A percentile compares a stretch with the other conserved stretches of the same genome.
Conservation (phyloP, 2,797 vertebrate genomes). For the Pangasius mekongensis region DNA sequence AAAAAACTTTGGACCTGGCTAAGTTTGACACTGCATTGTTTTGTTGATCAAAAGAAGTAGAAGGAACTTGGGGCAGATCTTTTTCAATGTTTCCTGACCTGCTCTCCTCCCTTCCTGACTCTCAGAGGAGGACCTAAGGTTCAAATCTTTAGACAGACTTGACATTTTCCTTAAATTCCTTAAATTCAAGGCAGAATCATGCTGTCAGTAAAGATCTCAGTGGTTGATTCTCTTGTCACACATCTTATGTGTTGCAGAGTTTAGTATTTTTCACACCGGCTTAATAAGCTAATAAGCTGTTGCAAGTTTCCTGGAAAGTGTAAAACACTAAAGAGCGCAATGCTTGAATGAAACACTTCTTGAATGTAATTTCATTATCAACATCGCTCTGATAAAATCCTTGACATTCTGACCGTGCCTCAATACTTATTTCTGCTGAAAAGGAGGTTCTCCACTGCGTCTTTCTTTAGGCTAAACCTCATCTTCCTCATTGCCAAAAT, state of each 20-base stretch:
- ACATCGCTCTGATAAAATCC: background rate
- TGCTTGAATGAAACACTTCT: background rate
- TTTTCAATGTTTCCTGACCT: background rate
- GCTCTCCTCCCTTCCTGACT: background rate
- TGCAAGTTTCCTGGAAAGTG: background rate
- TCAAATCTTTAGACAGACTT: background rate
- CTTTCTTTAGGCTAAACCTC: background rate
- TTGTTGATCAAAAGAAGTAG: background rate
- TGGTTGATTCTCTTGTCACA: too few species aligned
- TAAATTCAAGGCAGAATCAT: background rate
- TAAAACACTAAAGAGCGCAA: background rate
- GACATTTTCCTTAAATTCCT: background rate
- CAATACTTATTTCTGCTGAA: conserved; percentile 2
- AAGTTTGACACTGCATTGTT: background rate
- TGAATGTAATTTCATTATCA: background rate
- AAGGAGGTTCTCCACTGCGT: background rate
- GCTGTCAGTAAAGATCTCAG: too few species aligned
- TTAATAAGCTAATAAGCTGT: background rate
- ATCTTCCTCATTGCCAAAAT: background rate
- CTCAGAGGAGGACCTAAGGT: background rate
- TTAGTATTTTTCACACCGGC: background rate
- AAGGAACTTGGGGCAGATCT: background rate
- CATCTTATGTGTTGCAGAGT: background rate
- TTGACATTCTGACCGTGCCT: background rate
- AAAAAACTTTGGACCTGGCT: background rate